Base-by-base conservation (phyloP, 2,888 invertebrate species). In the Biston betularia region DNA sequence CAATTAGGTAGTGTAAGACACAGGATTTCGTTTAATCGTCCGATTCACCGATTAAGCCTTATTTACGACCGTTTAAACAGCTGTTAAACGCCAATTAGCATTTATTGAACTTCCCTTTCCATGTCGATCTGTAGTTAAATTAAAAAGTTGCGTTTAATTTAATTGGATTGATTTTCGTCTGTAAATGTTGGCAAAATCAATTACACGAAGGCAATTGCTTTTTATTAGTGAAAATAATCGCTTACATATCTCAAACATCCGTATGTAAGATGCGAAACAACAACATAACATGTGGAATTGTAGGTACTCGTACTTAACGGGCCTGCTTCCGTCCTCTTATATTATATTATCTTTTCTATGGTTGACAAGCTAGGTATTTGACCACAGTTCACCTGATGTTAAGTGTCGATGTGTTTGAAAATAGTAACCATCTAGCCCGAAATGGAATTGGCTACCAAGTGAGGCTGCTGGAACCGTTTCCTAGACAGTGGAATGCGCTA, bases 41-140 rank as follows among this genome's bases (percentile, higher is more conserved):
- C 74, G 72, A 61, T 68, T 71, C 67, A 71, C 68, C 77, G 77
- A 86, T 87, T 85, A 84, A 79, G 70, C 75, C 66, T 79, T 81
- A 82, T 86, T 86, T 80, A 87, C 80, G 76, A 74, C 65, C 80
- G 75, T 79, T 84, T 84, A 83, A 83, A 78, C 79, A 83, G 79
- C 81, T 83, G 83, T 86, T 86, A 81, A 82, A 77, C 72, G 76
- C 74, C 84, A 86, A 89, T 90, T 89, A 88, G 78, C 81, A 84
- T 85, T 87, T 82, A 85, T 83, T 78, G 81, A 78, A 80, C 81
- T 84, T 84, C 87, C 82, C 77, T 81, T 85, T 81, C 74, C 80
- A 79, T 80, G 83, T 83, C n/a, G 77, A 75, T 74, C 76, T 68
- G 46, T 65, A 59, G 57, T 66, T 64, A 67, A 68, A 59, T 49